Evolutionary conservation across 2,888 invertebrate genomes (phyloP), one percentile per base, ranked within the genome.

Genomic region (Stegophylla sp.): DNA sequence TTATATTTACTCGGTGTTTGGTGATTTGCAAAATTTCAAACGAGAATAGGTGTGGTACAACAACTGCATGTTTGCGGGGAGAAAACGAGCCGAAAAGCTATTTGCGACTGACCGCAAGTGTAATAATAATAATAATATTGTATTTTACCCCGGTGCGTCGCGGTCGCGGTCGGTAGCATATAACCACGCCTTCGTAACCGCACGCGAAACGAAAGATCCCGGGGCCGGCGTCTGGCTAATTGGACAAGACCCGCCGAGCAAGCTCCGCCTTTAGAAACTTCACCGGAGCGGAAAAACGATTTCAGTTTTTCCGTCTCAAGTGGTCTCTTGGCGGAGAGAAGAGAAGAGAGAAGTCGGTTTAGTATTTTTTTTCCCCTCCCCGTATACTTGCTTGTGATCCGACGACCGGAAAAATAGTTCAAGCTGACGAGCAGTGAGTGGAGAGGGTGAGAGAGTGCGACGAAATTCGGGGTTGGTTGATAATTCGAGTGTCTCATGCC

Each of bases 221-320:
- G 79, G 48, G 61, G 41, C 79, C 61, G 71, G 61, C 61, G 71
- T 71, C 71, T 61, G 79, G 79, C 71, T 79, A 79, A 79, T 79
- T 79, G 79, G 79, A 79, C 69, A 71, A 51, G 59, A 48, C 61
- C 69, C 34, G 13, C 41, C 48, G 51, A 61, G 51, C 61, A 63
- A 79, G 71, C 79, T 71, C 79, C 79, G 71, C 79, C 79, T 71
- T 61, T 71, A 48, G 34, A 51, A 43, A 71, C 48, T 51, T 71
- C 61, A n/a, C 34, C 43, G 69, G 69, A 79, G 79, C 79, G 79
- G 79, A 79, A 79, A 79, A 79, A 71, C 69, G 79, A 79, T 12
- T 71, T 71, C n/a, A n/a, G 71, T 79, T 79, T 74, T 79, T 71
- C 79, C 71, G 71, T 79, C 71, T 79, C 69, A 28, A 79, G 79